Conservation (phyloP, 1,140 invertebrate species). For the Nilaparvata lugens region DNA sequence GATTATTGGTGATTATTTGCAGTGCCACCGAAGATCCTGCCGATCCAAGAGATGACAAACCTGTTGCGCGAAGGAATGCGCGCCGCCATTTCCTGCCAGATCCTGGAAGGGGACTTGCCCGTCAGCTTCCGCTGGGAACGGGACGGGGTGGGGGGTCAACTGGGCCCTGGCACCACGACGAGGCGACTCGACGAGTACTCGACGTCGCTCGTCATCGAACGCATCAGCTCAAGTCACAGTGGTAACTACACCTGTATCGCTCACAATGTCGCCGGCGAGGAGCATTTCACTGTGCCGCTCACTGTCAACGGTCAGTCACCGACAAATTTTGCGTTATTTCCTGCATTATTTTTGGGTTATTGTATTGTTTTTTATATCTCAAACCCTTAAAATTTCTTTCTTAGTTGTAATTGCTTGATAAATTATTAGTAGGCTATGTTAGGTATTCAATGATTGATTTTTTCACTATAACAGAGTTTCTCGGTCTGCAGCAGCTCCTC, state of each 20-base stretch:
- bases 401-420: too few species aligned
- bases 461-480: too few species aligned
- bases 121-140: slow-evolving; percentile 79
- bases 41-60: slow-evolving; percentile 70
- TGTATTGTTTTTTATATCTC: neutral
- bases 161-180: slow-evolving; percentile 40
- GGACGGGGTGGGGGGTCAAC: slow-evolving; percentile 48
- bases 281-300: slow-evolving; percentile 60
- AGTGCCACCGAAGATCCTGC: slow-evolving; percentile 83
- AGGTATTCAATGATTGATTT: too few species aligned
- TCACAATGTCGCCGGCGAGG: slow-evolving; percentile 70
- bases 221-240: slow-evolving; percentile 69
- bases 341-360: neutral
- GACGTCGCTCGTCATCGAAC: slow-evolving; percentile 78
- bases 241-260: slow-evolving; percentile 86
- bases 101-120: slow-evolving; percentile 88
- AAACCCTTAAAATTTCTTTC: too few species aligned
- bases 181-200: slow-evolving; percentile 76
- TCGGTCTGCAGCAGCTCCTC: too few species aligned
- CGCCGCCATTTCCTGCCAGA: slow-evolving; percentile 85
- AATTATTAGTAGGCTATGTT: too few species aligned
- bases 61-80: slow-evolving; percentile 81
- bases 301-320: slow-evolving; percentile 65
- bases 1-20: slow-evolving; percentile 34
- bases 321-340: too few species aligned